These are phyloP conservation scores for Motacilla tschutschensis DNA, from an alignment of 2,113 vertebrate species.

Conservation along the genomic window DNA sequence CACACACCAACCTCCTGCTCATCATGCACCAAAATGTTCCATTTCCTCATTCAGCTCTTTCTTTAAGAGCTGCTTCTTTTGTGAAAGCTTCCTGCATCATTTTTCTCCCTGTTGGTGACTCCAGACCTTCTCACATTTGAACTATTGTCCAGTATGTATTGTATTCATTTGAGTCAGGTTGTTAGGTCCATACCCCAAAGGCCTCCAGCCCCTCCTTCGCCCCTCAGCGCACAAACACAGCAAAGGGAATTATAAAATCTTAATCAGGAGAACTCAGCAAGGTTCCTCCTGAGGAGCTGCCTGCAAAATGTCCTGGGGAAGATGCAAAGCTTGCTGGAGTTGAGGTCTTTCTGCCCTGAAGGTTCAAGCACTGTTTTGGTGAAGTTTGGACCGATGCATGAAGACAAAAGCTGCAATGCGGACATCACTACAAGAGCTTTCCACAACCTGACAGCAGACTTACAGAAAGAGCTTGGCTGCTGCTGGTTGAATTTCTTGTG, in stretches of 20 bases:
- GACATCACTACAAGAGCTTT: neutral
- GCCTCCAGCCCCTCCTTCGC: neutral
- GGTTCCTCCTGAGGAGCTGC: neutral
- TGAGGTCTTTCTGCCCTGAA: neutral
- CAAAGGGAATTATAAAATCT: slow-evolving; percentile 15
- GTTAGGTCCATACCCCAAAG: neutral
- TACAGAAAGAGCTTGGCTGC: neutral
- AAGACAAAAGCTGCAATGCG: neutral
- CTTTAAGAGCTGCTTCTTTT: slow-evolving; percentile 22
- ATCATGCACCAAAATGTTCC: neutral
- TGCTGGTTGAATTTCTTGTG: neutral
- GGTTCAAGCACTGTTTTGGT: neutral
- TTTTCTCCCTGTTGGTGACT: slow-evolving; percentile 16
- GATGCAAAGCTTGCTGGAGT: neutral
- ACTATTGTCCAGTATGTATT: neutral
- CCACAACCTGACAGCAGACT: neutral
- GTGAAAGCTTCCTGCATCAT: slow-evolving; percentile 9
- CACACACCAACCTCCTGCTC: neutral
- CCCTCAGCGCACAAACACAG: neutral
- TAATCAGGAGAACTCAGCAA: slow-evolving; percentile 25
- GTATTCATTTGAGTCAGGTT: neutral
- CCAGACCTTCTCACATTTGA: neutral
- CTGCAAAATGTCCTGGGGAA: neutral
- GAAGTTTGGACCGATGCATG: neutral
- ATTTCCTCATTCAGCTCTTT: neutral